Evolutionary conservation across 2,797 vertebrate genomes (phyloP).

Genomic region (Manis pentadactyla): DNA sequence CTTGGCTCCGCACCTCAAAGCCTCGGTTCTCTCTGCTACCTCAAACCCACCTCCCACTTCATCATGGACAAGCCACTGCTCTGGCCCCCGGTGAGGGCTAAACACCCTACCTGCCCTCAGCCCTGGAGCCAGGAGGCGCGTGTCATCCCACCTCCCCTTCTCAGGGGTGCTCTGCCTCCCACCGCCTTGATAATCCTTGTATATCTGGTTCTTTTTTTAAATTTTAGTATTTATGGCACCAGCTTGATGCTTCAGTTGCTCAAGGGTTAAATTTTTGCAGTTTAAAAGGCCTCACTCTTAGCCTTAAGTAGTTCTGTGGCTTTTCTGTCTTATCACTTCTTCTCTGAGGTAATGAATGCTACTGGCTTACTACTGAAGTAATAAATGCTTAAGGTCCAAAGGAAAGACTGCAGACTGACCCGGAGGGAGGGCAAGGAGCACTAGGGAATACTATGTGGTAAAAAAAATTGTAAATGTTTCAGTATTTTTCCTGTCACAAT

Average conservation of each 20-base stretch:
- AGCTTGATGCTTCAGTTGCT: background rate
- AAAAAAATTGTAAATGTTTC: background rate
- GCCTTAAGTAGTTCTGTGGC: background rate
- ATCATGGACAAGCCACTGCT: background rate
- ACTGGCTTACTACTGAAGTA: background rate
- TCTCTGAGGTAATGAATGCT: background rate
- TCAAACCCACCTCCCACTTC: background rate
- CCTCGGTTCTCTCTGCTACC: background rate
- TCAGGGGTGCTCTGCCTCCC: background rate
- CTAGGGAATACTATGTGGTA: background rate
- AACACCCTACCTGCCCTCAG: fast-evolving
- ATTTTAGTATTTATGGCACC: background rate
- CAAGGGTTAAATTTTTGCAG: background rate
- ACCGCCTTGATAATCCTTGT: background rate
- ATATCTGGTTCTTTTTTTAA: background rate
- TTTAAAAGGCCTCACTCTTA: background rate
- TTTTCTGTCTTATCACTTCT: background rate
- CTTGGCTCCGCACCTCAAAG: background rate
- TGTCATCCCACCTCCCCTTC: background rate
- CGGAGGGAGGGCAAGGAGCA: background rate
- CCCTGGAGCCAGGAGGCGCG: background rate
- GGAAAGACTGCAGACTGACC: background rate
- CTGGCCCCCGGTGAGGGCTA: background rate
- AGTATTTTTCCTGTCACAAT: background rate
- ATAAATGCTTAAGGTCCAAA: background rate